phyloP scores from a whole-genome alignment of 2,888 invertebrate genomes.

The Charanyca ferruginea region DNA sequence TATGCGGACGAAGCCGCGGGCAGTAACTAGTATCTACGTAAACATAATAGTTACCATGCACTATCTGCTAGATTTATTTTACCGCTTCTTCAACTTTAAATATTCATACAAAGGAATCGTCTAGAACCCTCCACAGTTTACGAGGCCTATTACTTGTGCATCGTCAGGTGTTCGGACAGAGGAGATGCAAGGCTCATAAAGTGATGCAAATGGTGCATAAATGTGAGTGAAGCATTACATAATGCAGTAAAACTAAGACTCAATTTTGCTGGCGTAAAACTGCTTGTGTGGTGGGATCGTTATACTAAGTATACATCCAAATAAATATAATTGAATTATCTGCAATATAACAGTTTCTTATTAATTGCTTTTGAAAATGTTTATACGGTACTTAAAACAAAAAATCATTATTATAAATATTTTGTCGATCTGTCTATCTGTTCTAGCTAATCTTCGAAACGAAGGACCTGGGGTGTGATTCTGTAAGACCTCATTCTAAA shows the following conservation, averaged over 20 bases:
- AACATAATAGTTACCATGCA: neutral
- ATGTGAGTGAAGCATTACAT: conserved; percentile 53
- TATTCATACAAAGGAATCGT: conserved; percentile 22
- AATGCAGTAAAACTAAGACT: conserved; percentile 51
- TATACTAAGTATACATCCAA: too few species aligned
- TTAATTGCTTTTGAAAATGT: too few species aligned
- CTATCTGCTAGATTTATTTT: neutral
- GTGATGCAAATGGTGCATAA: conserved; percentile 64
- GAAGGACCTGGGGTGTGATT: too few species aligned
- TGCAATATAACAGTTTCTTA: too few species aligned
- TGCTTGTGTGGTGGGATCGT: neutral
- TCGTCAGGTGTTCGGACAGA: conserved; percentile 38
- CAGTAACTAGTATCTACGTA: too few species aligned
- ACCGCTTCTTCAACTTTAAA: conserved; percentile 3
- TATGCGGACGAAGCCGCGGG: too few species aligned
- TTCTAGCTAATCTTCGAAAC: too few species aligned
- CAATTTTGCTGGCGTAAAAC: conserved; percentile 33
- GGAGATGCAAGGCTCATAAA: conserved; percentile 55
- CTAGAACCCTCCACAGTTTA: conserved; percentile 35
- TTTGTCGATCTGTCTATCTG: too few species aligned
- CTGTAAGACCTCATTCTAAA: too few species aligned
- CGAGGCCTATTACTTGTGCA: conserved; percentile 48
- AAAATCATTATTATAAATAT: too few species aligned
- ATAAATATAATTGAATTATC: too few species aligned
- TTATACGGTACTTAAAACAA: too few species aligned